Percentiles rank a stretch among this genome's conserved stretches.
phyloP scores from a whole-genome alignment of 2,113 vertebrate genomes.

The Condylura cristata region DNA sequence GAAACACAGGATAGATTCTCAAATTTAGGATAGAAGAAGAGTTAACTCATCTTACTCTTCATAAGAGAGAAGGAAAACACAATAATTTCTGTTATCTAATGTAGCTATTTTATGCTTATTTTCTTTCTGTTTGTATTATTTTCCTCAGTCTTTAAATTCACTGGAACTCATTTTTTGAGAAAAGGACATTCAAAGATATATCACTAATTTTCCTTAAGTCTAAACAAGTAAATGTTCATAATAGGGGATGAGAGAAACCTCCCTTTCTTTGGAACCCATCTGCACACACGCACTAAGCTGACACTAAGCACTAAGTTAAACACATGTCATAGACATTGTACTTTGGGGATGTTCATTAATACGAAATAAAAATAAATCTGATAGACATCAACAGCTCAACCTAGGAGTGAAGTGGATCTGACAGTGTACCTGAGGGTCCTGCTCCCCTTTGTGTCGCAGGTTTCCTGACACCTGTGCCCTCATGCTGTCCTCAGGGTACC shows the following conservation, averaged over 20 bases:
- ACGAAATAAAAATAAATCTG: not conserved
- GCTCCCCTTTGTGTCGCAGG: not conserved
- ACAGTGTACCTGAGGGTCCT: not conserved
- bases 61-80: not conserved
- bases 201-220: not conserved
- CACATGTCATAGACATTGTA: not conserved
- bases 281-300: not conserved
- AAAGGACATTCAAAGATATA: not conserved
- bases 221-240: slow-evolving; percentile 24
- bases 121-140: not conserved
- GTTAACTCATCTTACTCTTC: not conserved
- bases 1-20: not conserved
- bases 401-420: not conserved
- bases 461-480: not conserved
- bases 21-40: not conserved
- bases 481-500: too few relatives aligned
- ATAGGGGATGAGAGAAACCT: not conserved
- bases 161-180: not conserved
- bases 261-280: not conserved
- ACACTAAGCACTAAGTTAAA: not conserved
- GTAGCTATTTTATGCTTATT: not conserved
- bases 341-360: not conserved
- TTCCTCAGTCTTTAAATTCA: not conserved
- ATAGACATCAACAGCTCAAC: not conserved
- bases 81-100: not conserved